These are phyloP conservation scores for Esox lucius DNA, from an alignment of 2,797 vertebrate species.

Conservation along the genomic window DNA sequence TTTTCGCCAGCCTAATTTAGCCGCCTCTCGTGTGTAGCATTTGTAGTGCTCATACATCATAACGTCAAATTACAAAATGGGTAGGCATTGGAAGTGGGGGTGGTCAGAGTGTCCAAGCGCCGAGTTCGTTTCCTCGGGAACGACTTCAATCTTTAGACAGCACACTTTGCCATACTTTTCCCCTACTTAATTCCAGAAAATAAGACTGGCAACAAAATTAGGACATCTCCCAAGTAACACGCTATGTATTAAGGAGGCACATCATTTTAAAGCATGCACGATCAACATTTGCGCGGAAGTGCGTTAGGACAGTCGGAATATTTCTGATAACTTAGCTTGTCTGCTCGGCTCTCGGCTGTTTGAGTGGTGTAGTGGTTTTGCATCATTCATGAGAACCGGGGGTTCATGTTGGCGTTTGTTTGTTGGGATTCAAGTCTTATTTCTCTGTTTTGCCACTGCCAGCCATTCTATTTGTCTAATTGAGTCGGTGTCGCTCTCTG, in stretches of 20 bases:
- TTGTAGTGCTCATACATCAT: constrained; percentile 9
- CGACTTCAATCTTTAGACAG: not conserved
- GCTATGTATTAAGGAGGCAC: not conserved
- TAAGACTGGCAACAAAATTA: not conserved
- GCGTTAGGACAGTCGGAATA: not conserved
- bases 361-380: constrained; percentile 35
- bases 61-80: too few species aligned
- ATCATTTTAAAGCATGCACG: not conserved
- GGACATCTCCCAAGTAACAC: not conserved
- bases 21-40: not conserved
- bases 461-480: not conserved
- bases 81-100: not conserved
- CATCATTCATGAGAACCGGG: constrained; percentile 7
- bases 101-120: not conserved
- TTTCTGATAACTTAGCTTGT: not conserved
- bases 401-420: not conserved
- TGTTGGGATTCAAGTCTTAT: constrained; percentile 2
- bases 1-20: not conserved
- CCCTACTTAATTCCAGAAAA: not conserved
- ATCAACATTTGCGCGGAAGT: too few species aligned
- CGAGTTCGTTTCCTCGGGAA: constrained; percentile 2
- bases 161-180: not conserved
- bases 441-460: constrained; percentile 14
- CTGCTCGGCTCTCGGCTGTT: not conserved
- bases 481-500: not conserved